Base-by-base conservation (phyloP, 1,140 invertebrate species). In the Coelopa frigida region DNA sequence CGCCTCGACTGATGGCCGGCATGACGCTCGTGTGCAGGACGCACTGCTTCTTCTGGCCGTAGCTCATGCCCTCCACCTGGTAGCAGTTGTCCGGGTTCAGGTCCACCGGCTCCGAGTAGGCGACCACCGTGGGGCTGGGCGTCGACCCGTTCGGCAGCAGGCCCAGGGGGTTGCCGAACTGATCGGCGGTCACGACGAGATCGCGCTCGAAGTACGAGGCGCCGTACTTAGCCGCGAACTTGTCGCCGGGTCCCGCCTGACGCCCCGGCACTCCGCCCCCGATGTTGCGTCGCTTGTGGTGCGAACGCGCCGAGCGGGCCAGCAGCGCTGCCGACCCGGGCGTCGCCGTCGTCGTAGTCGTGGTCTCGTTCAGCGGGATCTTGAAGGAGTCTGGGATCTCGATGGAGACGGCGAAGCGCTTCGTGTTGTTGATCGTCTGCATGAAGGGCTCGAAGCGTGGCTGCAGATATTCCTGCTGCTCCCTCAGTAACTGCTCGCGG, bases 1-100 rank as follows among this genome's bases (percentile, higher is more conserved):
- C 80, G 2, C 85, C 84, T 12, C 74, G 61, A 11, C 77, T 77
- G 17, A 89, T 81, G 4, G 77, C 77, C 4, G 78, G 74, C 84
- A 89, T 87, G 48, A 87, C 78, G 58, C 85, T 84, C 21, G 80
- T 75, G 55, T 87, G 84, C 17, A 87, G 70, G 42, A 83, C 77
- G 54, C 87, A 91, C 20, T 88, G 69, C 50, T 84, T 82, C 26
- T 75, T 75, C 62, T 90, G 85, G 5, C 82, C 82, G 12, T 77
- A 74, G 11, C 78, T 81, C 18, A 89, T 68, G 2, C 83, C 84
- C 55, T 73, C 76, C 6, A 85, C 65, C 29, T 77, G 70, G 23
- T 74, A 73, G 56, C 84, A 86, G 20, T 58, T 59, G 31, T 66
- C 61, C 3, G 66, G 64, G 58, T 68, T 68, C 21, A 68, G 42